phyloP scores from a whole-genome alignment of 2,797 vertebrate species.

The Gallinago stenura region DNA sequence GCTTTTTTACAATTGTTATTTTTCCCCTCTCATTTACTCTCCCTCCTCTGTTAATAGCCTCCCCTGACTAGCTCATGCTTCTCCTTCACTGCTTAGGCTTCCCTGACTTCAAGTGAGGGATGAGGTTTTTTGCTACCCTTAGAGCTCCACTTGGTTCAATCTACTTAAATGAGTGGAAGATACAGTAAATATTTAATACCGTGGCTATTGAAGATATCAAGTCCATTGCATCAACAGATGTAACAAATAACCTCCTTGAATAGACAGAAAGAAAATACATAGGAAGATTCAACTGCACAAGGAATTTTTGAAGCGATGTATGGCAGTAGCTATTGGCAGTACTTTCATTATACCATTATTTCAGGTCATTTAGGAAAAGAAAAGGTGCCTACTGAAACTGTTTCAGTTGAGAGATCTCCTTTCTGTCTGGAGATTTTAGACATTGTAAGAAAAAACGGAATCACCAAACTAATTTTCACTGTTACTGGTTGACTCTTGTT shows the following conservation, averaged over 20 bases:
- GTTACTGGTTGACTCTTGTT: background rate
- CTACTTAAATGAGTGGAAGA: background rate
- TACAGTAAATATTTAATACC: background rate
- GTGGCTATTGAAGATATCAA: background rate
- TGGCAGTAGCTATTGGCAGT: background rate
- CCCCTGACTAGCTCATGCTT: background rate
- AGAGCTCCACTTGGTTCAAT: background rate
- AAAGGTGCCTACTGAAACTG: background rate
- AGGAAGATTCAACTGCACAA: background rate
- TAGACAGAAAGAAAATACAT: background rate
- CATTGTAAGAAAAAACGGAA: background rate
- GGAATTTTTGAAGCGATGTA: background rate
- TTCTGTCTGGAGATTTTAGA: background rate
- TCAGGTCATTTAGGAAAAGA: background rate
- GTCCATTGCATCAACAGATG: background rate
- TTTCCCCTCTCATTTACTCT: background rate
- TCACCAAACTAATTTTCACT: background rate
- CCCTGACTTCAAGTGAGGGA: background rate
- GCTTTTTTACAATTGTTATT: background rate
- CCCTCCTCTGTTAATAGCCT: background rate
- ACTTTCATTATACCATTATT: background rate
- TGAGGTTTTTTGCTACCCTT: background rate
- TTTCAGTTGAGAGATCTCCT: background rate
- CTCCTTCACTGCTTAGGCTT: background rate
- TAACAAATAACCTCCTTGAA: background rate